These are phyloP conservation scores for Cryptotermes secundus DNA, from an alignment of 1,140 invertebrate genomes.

Conservation along the genomic window DNA sequence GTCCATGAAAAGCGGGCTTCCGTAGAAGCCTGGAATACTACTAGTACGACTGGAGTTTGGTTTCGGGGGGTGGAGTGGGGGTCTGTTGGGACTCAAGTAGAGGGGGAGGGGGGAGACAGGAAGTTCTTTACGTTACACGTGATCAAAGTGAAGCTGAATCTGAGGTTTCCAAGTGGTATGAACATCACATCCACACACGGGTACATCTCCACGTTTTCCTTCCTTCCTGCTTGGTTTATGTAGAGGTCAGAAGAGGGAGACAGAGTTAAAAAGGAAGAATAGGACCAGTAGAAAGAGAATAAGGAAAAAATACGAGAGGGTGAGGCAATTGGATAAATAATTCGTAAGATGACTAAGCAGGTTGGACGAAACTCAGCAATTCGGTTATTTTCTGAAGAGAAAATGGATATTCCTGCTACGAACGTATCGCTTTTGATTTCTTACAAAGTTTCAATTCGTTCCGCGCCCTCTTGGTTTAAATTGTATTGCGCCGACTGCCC, in stretches of 20 bases:
- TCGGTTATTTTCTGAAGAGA: no score
- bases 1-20: background rate
- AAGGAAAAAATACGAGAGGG: background rate
- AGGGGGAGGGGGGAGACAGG: background rate
- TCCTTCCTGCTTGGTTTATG: background rate
- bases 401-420: no score
- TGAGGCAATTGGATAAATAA: no score
- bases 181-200: background rate
- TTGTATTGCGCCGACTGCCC: no score
- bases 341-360: no score
- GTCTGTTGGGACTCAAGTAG: background rate
- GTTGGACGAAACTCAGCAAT: no score
- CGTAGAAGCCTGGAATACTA: background rate
- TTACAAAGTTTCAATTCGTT: no score
- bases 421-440: no score
- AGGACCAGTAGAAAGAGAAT: background rate
- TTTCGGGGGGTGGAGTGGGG: background rate
- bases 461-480: no score
- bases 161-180: conserved; percentile 12
- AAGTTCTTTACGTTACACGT: conserved; percentile 7
- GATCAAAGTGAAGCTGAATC: conserved; percentile 5
- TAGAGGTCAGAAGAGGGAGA: background rate
- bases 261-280: background rate
- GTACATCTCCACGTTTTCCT: background rate
- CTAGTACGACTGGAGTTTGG: background rate